phyloP scores from a whole-genome alignment of 2,113 vertebrate species.

The Mastomys coucha region DNA sequence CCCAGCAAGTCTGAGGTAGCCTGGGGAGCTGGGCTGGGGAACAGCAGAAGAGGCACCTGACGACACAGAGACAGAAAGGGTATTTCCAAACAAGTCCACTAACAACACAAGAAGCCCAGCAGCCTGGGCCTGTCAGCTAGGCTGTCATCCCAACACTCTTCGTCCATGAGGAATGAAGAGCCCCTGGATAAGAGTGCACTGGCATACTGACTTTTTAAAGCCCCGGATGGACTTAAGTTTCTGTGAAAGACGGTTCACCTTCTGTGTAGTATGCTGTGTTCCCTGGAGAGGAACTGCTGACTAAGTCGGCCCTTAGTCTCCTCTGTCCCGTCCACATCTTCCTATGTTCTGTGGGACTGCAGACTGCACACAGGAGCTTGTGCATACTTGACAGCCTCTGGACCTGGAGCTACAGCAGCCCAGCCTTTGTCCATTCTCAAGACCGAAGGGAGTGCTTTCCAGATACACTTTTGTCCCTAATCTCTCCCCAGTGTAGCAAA shows the following conservation, averaged over 20 bases:
- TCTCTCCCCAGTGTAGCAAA: neutral
- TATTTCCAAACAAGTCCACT: no score
- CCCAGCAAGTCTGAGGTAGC: neutral
- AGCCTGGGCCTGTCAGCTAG: neutral
- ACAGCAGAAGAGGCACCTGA: neutral
- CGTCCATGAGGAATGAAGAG: neutral
- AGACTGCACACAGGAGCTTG: neutral
- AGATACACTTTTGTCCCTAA: neutral
- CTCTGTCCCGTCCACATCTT: neutral
- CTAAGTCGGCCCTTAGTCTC: neutral
- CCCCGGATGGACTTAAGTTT: neutral
- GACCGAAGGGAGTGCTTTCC: neutral
- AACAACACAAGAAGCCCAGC: neutral
- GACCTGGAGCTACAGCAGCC: neutral
- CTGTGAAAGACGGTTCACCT: neutral
- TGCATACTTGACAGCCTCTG: neutral
- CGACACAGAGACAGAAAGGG: neutral
- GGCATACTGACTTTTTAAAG: neutral
- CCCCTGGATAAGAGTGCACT: neutral
- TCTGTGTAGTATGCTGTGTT: neutral
- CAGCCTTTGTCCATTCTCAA: neutral
- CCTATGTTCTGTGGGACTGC: neutral
- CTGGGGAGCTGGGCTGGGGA: neutral
- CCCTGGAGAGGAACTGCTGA: neutral
- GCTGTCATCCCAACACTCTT: no score